Evolutionary conservation across 1,140 invertebrate species (phyloP), one percentile per base, ranked within the genome.

Genomic region (Apocrypta bakeri): DNA sequence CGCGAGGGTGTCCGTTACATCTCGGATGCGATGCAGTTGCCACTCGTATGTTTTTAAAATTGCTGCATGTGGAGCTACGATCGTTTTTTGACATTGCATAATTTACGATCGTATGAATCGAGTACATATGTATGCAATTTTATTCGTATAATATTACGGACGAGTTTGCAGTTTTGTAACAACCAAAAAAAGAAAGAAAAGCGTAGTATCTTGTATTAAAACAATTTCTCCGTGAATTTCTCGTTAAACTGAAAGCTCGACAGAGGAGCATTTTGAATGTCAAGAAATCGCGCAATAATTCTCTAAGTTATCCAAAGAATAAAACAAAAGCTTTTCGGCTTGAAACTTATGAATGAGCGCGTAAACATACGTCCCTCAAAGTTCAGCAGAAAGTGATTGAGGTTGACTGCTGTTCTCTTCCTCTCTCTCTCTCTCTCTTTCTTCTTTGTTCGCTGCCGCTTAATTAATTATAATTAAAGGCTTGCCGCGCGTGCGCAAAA

Each of bases 381-480:
- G 79, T 64, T 61, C 71, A 24, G 61, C 42, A 25, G 74, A 75
- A 81, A 75, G 64, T 74, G 81, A 76, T 82, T 82, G 29, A 40
- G 73, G 64, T 68, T 68, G 84, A 74, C 48, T 81, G 79, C 42
- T 61, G 29, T 63, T n/a, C 84, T 68, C 48, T 56, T 6, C 6
- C 33, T 37, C 33, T 37, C 33, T 37, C 9, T 37, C 33, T 37
- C 33, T 37, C 80, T 76, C 33, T 37, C 33, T 37, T 78, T 76
- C 80, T 83, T 82, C 85, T 86, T 85, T 86, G 82, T 87, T 85
- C 79, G 83, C 76, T 81, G 64, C 31, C 85, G 85, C 80, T 87
- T 86, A 86, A 87, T 88, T 87, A 88, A 88, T 88, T 87, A 86
- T 87, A 87, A 88, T 88, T 87, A 85, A 86, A 88, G 85, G 84